Conservation (phyloP, 2,797 vertebrate species). For the Gymnocypris eckloni region DNA sequence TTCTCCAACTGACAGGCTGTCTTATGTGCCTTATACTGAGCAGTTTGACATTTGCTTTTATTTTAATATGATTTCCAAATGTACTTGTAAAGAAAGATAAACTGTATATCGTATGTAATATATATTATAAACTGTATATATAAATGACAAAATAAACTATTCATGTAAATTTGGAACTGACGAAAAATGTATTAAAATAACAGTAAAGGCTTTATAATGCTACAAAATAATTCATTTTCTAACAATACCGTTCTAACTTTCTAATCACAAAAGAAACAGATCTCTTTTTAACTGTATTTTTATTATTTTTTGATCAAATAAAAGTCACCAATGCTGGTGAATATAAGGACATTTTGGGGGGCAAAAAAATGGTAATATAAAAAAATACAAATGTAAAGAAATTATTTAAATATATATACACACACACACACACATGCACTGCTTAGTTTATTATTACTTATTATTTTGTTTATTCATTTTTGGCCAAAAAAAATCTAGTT, state of each 20-base stretch:
- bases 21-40: conserved; percentile 2
- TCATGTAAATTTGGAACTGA: background rate
- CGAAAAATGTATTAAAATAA: background rate
- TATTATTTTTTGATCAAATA: background rate
- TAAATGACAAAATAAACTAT: background rate
- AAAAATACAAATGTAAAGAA: background rate
- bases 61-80: background rate
- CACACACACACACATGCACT: no score
- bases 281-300: background rate
- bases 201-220: background rate
- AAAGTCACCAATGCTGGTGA: background rate
- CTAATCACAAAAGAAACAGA: background rate
- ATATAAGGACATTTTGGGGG: background rate
- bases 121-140: background rate
- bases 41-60: background rate
- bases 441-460: no score
- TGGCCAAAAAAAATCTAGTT: no score
- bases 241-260: background rate
- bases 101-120: background rate
- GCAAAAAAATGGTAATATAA: no score
- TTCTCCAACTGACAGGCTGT: conserved; percentile 9
- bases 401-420: no score
- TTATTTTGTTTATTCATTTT: no score
- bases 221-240: background rate
- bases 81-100: background rate